phyloP scores from a whole-genome alignment of 2,113 vertebrate species.

The Capra hircus region DNA sequence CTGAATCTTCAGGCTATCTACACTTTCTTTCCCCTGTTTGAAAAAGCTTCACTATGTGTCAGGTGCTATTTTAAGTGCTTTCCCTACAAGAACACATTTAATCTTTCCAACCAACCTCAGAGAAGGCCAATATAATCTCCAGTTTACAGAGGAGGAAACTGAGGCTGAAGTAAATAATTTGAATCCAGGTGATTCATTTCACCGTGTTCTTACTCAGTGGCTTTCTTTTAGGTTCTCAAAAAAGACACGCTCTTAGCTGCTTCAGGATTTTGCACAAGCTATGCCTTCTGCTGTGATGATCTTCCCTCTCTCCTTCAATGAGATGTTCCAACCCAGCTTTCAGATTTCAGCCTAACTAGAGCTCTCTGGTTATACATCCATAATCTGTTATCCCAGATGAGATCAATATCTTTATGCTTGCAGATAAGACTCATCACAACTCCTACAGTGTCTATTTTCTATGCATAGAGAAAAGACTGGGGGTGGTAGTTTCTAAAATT shows the following conservation, averaged over 20 bases:
- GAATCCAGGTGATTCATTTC: background rate
- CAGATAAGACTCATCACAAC: background rate
- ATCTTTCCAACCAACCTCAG: background rate
- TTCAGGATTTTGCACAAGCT: background rate
- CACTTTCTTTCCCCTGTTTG: background rate
- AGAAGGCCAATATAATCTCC: background rate
- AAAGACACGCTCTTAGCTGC: background rate
- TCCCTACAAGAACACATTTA: background rate
- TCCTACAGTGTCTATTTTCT: background rate
- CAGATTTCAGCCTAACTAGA: background rate
- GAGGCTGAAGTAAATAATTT: background rate
- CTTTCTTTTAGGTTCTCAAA: background rate
- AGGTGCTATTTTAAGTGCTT: background rate
- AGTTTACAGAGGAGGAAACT: background rate
- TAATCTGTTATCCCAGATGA: background rate
- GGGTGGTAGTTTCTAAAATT: background rate
- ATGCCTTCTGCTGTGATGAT: background rate
- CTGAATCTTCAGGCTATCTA: background rate
- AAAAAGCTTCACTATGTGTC: background rate
- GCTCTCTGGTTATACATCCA: background rate
- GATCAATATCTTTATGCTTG: background rate
- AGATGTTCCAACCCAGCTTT: background rate
- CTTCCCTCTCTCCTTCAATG: background rate
- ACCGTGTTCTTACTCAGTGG: background rate
- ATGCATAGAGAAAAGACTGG: background rate